phyloP scores from a whole-genome alignment of 1,140 invertebrate genomes.

The Heliconius hermathena region DNA sequence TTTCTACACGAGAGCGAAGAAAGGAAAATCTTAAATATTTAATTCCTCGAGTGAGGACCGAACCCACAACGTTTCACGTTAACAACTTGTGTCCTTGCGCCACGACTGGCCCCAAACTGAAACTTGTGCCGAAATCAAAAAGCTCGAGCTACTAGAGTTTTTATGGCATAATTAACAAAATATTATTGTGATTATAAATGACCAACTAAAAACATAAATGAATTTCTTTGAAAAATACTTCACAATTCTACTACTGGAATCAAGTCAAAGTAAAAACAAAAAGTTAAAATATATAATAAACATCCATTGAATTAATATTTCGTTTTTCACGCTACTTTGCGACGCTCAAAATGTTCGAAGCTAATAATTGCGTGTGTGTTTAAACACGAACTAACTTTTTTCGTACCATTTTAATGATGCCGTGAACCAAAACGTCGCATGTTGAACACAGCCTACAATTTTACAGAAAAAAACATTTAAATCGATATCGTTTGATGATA shows the following conservation, averaged over 20 bases:
- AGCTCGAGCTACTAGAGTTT: neutral
- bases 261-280: constrained; percentile 4
- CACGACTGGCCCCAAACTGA: no score
- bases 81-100: no score
- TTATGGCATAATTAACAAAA: neutral
- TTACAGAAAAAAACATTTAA: constrained; percentile 33
- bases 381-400: constrained; percentile 40
- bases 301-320: constrained; percentile 11
- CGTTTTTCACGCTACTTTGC: constrained; percentile 34
- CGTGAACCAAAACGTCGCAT: constrained; percentile 41
- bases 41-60: no score
- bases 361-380: constrained; percentile 43
- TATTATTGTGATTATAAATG: neutral
- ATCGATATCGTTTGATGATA: constrained; percentile 40
- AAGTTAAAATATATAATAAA: constrained; percentile 7
- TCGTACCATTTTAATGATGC: constrained; percentile 37
- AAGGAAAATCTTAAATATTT: no score
- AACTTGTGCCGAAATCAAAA: neutral
- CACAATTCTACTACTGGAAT: neutral
- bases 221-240: neutral
- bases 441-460: constrained; percentile 40
- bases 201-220: neutral
- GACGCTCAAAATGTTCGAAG: constrained; percentile 35
- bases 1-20: no score
- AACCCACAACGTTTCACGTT: no score